Conservation (phyloP, 2,797 vertebrate genomes). For the Cryptoprocta ferox region DNA sequence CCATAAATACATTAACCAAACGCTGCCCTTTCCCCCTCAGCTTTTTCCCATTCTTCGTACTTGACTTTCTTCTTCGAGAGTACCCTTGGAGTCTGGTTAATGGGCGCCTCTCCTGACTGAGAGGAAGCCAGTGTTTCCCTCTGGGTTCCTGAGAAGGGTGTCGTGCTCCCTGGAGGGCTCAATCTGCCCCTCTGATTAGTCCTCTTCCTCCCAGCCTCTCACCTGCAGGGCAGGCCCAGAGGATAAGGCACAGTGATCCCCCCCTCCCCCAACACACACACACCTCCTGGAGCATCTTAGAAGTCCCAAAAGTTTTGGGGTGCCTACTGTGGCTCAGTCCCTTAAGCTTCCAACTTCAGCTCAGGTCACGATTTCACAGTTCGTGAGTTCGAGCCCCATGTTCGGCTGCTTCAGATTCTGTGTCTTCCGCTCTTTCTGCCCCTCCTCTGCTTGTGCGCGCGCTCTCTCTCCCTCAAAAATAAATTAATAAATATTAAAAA, state of each 20-base stretch:
- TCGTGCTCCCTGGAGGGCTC: background rate
- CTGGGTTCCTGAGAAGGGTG: background rate
- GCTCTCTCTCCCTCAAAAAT: too few relatives aligned
- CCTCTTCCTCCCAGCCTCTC: background rate
- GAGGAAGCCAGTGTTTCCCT: background rate
- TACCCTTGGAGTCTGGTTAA: too few relatives aligned
- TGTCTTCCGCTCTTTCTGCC: too few relatives aligned
- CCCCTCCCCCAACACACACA: background rate
- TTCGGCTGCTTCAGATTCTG: too few relatives aligned
- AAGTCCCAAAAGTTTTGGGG: background rate
- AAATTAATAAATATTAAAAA: too few relatives aligned
- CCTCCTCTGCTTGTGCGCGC: too few relatives aligned
- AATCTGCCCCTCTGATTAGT: background rate
- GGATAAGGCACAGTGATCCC: background rate
- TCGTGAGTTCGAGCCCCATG: too few relatives aligned
- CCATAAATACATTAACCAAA: background rate
- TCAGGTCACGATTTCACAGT: too few relatives aligned
- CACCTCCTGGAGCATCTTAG: background rate
- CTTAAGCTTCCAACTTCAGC: too few relatives aligned
- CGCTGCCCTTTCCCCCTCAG: background rate
- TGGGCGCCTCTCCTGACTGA: background rate
- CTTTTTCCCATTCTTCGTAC: background rate
- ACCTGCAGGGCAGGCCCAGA: background rate
- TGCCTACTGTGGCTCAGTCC: too few relatives aligned
- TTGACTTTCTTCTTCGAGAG: background rate